Evolutionary conservation across 2,888 invertebrate species (phyloP).

Genomic region (Argyra leucocephala): DNA sequence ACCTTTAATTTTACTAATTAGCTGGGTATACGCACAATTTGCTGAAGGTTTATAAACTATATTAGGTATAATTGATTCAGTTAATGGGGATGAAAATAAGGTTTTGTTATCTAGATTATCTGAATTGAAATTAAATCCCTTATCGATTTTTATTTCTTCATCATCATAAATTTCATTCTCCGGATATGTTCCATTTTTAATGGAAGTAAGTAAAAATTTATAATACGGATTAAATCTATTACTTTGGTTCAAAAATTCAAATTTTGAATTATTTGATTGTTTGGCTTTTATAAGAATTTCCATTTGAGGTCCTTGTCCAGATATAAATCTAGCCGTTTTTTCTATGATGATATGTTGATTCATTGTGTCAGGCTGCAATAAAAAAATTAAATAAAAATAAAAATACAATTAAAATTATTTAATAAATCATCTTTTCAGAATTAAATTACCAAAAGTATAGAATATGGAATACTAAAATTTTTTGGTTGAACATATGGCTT

Average conservation of each 20-base stretch:
- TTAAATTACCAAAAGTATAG: constrained; percentile 57
- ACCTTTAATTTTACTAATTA: constrained; percentile 77
- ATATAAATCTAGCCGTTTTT: constrained; percentile 83
- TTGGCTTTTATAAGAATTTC: constrained; percentile 97
- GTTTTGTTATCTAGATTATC: constrained; percentile 16
- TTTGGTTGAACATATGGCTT: constrained; percentile 65
- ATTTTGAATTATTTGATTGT: constrained; percentile 86
- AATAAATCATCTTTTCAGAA: constrained; percentile 13
- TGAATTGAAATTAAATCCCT: constrained; percentile 16
- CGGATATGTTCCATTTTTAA: constrained; percentile 56
- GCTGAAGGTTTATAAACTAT: constrained; percentile 73
- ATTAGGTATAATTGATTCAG: constrained; percentile 45
- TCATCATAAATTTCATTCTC: constrained; percentile 30
- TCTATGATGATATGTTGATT: constrained; percentile 91
- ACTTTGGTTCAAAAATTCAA: constrained; percentile 84
- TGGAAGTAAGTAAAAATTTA: constrained; percentile 60
- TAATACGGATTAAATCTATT: constrained; percentile 81
- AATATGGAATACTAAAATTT: constrained; percentile 65
- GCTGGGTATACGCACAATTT: constrained; percentile 78
- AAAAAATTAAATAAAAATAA: constrained; percentile 20
- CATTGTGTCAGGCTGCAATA: constrained; percentile 68
- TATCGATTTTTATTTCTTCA: too few relatives aligned
- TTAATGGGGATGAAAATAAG: constrained; percentile 19
- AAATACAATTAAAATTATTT: constrained; percentile 16
- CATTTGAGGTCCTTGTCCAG: constrained; percentile 91